Evolutionary conservation across 2,113 vertebrate genomes (phyloP), one percentile per base, ranked within the genome.

Genomic region (Xiphias gladius): DNA sequence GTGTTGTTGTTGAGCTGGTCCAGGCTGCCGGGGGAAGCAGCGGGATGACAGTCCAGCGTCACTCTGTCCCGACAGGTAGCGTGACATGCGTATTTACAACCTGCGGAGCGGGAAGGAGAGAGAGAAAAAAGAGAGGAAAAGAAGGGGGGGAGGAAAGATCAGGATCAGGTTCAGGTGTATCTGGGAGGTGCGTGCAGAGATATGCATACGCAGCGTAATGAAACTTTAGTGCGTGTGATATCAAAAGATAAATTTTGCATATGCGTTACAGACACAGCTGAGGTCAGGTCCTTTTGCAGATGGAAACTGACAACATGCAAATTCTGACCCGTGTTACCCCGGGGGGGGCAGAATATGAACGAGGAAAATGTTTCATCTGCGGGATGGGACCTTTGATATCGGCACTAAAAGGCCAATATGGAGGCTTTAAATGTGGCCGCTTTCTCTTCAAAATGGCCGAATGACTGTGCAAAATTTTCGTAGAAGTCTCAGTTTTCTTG

Each of bases 21-120:
- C 68, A 91, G 94, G 67, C 57, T 85, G 61, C 83, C 1, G 4
- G 88, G 64, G 0, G 86, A 77, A 0, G 86, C 46, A 7, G 88
- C 89, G 72, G 90, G 85, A 3, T 95, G 92, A 88, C 96, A 96
- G 88, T 96, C 95, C 65, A 96, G 86, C 0, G 90, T 74, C 73
- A 96, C 95, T 67, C 54, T 43, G 58, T 94, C 86, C 72, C 86
- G 90, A 88, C 96, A 96, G 0, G 88, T 84, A 2, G 94, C 24
- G 86, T 96, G 96, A 84, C 96, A 96, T 0, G 94, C 20, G 57
- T 96, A 96, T 69, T 95, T 96, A 87, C 96, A 96, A 43, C 93
- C 96, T 96, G 92, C 72, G 67, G 48, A 82, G 7, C 66, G 32
- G 32, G 32, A 35, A 6, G 32, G 32, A 6, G 32, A 7, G 41